Percentiles rank a stretch among this genome's conserved stretches.
Evolutionary conservation across 2,888 invertebrate genomes (phyloP).

Genomic region (Drosophila tanythrix): DNA sequence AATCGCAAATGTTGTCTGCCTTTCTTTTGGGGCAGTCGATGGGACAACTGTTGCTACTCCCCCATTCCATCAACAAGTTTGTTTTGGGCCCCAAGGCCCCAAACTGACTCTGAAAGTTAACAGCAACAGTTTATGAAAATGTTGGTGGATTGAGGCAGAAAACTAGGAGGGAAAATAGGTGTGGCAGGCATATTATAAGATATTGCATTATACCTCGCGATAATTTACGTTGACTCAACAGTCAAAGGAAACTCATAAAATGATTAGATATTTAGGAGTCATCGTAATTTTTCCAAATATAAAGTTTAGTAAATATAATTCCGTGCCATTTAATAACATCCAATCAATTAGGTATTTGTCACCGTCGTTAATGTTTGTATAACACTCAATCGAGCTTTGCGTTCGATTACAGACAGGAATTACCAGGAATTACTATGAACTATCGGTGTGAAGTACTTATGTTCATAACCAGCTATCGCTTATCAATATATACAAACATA

Average conservation of each 20-base stretch:
- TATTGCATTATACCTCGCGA: background rate
- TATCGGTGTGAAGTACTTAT: background rate
- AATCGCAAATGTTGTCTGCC: slow-evolving; percentile 6
- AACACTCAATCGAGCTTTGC: slow-evolving; percentile 14
- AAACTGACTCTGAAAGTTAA: slow-evolving; percentile 16
- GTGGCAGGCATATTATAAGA: slow-evolving; percentile 5
- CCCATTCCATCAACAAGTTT: slow-evolving; percentile 1
- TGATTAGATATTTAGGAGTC: background rate
- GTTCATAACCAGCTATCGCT: background rate
- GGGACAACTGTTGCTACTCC: slow-evolving; percentile 63
- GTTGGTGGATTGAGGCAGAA: background rate
- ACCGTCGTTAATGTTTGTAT: slow-evolving; percentile 12
- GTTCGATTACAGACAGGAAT: slow-evolving; percentile 4
- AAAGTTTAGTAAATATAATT: too few relatives aligned
- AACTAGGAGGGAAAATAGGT: slow-evolving; percentile 4
- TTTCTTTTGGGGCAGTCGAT: background rate
- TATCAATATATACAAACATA: background rate
- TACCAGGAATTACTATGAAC: background rate
- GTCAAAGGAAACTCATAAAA: background rate
- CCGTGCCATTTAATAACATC: background rate
- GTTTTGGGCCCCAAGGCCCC: slow-evolving; percentile 8
- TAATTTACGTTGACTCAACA: background rate
- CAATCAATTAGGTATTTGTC: slow-evolving; percentile 25
- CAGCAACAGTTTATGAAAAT: slow-evolving; percentile 40
- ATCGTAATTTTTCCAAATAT: too few relatives aligned